Percentiles rank a stretch among this genome's conserved stretches.
phyloP scores from a whole-genome alignment of 2,113 vertebrate genomes.

The Jacana jacana region DNA sequence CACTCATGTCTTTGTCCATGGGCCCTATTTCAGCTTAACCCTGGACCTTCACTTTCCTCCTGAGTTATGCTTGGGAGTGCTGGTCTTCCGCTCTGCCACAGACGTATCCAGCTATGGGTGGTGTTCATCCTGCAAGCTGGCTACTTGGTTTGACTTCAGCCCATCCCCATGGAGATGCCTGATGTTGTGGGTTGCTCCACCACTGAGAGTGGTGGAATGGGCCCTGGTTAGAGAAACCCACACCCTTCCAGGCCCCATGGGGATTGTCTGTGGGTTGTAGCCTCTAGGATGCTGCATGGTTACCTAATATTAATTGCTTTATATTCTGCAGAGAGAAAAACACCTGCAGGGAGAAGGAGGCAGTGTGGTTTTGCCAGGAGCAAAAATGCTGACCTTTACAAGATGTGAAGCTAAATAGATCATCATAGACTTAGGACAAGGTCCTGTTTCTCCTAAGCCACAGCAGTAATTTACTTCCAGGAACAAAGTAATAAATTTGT shows the following conservation, averaged over 20 bases:
- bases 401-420: neutral
- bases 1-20: neutral
- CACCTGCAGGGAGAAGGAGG: neutral
- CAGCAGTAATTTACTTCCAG: neutral
- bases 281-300: neutral
- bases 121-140: neutral
- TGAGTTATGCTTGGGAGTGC: neutral
- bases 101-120: neutral
- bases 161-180: neutral
- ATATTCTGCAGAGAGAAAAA: neutral
- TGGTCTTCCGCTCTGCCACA: neutral
- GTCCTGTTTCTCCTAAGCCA: neutral
- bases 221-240: neutral
- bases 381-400: neutral
- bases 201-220: neutral
- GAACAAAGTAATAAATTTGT: neutral
- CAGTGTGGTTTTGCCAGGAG: neutral
- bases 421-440: neutral
- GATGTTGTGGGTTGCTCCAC: neutral
- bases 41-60: neutral
- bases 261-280: neutral
- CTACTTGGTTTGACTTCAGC: neutral
- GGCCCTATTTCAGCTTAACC: neutral
- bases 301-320: neutral
- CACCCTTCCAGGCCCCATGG: neutral